phyloP scores from a whole-genome alignment of 2,113 vertebrate genomes.

The Aldabrachelys gigantea region DNA sequence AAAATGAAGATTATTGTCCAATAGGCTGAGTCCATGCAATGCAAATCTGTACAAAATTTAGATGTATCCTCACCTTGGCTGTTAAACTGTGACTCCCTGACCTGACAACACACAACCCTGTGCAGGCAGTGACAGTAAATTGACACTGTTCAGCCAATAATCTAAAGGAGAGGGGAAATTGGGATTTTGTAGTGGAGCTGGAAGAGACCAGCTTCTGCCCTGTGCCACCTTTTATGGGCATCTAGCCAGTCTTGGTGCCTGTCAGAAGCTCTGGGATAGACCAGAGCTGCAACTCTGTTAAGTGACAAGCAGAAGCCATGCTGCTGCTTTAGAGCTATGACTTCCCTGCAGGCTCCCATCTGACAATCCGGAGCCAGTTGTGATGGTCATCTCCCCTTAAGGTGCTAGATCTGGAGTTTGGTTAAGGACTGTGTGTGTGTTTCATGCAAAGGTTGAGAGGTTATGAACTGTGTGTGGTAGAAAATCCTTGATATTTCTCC shows the following conservation, averaged over 20 bases:
- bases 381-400: rapidly evolving
- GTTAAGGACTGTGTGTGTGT: rapidly evolving
- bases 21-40: background rate
- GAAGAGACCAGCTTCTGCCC: background rate
- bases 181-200: background rate
- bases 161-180: background rate
- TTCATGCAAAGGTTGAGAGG: background rate
- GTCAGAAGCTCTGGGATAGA: background rate
- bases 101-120: too few species aligned
- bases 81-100: background rate
- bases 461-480: background rate
- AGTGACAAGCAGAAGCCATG: too few species aligned
- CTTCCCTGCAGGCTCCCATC: background rate
- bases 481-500: background rate
- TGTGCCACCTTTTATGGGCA: background rate
- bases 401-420: background rate
- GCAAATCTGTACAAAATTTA: background rate
- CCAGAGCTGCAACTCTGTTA: too few species aligned
- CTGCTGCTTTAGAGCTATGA: too few species aligned
- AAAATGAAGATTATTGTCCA: background rate
- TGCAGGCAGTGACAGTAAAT: background rate
- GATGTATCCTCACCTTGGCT: background rate
- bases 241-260: background rate
- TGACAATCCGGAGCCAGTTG: rapidly evolving
- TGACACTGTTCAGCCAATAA: background rate